Conservation (phyloP, 2,113 vertebrate genomes). For the Mirounga angustirostris region DNA sequence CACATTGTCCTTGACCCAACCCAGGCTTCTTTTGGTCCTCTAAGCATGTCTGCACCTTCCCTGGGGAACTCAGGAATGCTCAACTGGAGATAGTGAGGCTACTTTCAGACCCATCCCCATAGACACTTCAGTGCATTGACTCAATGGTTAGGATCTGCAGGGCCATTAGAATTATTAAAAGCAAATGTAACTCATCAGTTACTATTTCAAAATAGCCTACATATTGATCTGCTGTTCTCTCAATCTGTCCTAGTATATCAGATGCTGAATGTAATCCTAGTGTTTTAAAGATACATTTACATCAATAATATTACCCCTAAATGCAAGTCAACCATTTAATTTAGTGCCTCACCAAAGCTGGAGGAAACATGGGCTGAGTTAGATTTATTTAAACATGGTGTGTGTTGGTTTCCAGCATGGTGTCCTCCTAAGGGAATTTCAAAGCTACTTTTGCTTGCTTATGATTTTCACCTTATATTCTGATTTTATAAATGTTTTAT, state of each 20-base stretch:
- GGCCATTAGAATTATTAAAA: background rate
- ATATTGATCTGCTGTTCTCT: background rate
- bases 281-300: background rate
- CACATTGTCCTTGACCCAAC: background rate
- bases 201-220: background rate
- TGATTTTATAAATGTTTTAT: background rate
- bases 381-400: background rate
- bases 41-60: background rate
- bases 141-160: background rate
- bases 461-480: background rate
- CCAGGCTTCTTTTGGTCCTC: background rate
- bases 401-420: background rate
- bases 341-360: background rate
- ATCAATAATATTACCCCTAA: background rate
- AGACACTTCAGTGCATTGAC: background rate
- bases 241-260: background rate
- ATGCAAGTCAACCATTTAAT: background rate
- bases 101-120: background rate
- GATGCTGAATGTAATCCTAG: background rate
- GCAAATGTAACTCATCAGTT: background rate
- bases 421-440: background rate
- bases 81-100: background rate
- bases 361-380: background rate
- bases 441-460: conserved; percentile 20
- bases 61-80: background rate